These are phyloP conservation scores for Ischnus inquisitorius DNA, from an alignment of 2,888 invertebrate genomes.

Conservation along the genomic window DNA sequence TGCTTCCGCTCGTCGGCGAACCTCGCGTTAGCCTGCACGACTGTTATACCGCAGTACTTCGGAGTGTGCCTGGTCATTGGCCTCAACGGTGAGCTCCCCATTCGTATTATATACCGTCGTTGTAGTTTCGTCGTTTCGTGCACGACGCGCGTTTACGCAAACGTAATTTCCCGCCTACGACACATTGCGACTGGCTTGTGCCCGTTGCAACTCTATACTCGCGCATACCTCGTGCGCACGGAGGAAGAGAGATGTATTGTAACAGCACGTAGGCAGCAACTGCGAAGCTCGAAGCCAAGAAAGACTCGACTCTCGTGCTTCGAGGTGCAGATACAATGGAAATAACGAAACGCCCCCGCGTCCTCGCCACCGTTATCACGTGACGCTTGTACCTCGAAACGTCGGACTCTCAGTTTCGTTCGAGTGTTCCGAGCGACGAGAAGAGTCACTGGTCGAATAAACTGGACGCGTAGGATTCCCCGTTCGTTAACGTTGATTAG, in stretches of 20 bases:
- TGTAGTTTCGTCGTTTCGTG: slow-evolving; percentile 43
- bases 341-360: slow-evolving; percentile 65
- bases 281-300: slow-evolving; percentile 28
- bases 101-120: slow-evolving; percentile 15
- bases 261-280: slow-evolving; percentile 12
- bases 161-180: slow-evolving; percentile 64
- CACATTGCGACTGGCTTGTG: slow-evolving; percentile 21
- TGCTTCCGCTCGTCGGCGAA: slow-evolving; percentile 11
- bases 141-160: slow-evolving; percentile 53
- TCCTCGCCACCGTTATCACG: slow-evolving; percentile 14
- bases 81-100: slow-evolving; percentile 29
- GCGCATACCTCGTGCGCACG: background rate
- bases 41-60: slow-evolving; percentile 19
- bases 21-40: background rate
- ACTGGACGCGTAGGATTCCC: slow-evolving; percentile 52
- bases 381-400: background rate
- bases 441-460: slow-evolving; percentile 33
- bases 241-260: background rate
- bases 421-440: slow-evolving; percentile 25
- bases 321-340: slow-evolving; percentile 42
- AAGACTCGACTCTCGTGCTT: slow-evolving; percentile 19
- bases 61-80: slow-evolving; percentile 44
- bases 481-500: slow-evolving; percentile 32
- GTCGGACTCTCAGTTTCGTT: slow-evolving; percentile 52
- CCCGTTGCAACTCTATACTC: slow-evolving; percentile 4